These are phyloP conservation scores for Corythornis cristatus DNA, from an alignment of 2,113 vertebrate genomes.

Conservation along the genomic window DNA sequence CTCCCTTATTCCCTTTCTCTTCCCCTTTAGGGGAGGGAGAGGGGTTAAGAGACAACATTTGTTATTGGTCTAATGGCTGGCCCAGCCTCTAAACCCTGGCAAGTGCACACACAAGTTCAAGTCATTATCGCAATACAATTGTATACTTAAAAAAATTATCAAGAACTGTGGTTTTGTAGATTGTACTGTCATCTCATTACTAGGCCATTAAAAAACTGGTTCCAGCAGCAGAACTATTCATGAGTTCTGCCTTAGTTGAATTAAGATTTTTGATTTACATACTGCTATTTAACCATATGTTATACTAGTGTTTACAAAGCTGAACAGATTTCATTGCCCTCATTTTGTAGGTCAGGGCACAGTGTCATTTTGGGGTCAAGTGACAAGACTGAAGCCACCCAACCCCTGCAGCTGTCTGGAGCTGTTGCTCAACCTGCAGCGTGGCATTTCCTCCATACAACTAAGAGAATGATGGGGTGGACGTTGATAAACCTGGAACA, in stretches of 20 bases:
- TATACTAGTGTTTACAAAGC: constrained; percentile 2
- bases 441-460: not conserved
- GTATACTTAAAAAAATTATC: not conserved
- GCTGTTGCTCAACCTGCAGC: not conserved
- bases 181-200: not conserved
- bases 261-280: constrained; percentile 17
- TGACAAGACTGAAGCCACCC: not conserved
- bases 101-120: not conserved
- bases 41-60: not conserved
- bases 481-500: not conserved
- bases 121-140: not conserved
- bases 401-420: not conserved
- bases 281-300: not conserved
- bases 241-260: constrained; percentile 13
- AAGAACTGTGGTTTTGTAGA: not conserved
- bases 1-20: not conserved
- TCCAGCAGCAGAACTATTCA: not conserved
- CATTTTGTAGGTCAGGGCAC: not conserved
- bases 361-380: not conserved
- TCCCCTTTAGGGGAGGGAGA: not conserved
- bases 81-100: not conserved
- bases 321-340: not conserved
- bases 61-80: not conserved
- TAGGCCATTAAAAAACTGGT: not conserved
- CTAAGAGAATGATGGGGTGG: not conserved